Percentiles rank a stretch among this genome's conserved stretches.
These are phyloP conservation scores for Villa cingulata DNA, from an alignment of 2,888 invertebrate species.

Conservation along the genomic window DNA sequence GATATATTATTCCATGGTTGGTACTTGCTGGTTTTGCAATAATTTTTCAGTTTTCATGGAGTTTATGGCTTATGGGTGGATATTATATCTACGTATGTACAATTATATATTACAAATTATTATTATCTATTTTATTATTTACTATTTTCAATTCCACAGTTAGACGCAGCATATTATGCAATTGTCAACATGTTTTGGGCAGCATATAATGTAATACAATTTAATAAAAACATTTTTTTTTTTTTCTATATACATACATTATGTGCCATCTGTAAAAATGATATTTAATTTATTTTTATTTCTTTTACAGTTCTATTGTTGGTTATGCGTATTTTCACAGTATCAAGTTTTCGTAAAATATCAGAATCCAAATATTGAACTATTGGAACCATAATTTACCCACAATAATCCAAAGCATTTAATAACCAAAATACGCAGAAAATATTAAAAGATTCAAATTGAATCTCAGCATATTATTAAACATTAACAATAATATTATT, in stretches of 20 bases:
- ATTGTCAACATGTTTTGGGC: constrained; percentile 69
- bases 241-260: background rate
- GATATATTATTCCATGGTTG: constrained; percentile 72
- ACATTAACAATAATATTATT: no score
- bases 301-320: constrained; percentile 59
- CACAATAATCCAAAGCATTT: constrained; percentile 26
- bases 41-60: constrained; percentile 62
- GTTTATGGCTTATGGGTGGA: constrained; percentile 73
- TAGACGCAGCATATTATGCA: constrained; percentile 64
- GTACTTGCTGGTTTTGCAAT: constrained; percentile 52
- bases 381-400: constrained; percentile 41
- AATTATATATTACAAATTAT: background rate
- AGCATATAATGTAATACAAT: constrained; percentile 63
- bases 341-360: constrained; percentile 66
- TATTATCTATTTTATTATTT: constrained; percentile 4
- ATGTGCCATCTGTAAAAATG: no score
- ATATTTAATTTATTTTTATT: constrained; percentile 26
- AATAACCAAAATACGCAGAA: no score
- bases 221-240: background rate
- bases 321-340: constrained; percentile 73
- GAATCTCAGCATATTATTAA: no score
- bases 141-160: constrained; percentile 47
- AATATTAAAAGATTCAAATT: no score
- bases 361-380: constrained; percentile 79
- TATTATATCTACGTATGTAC: constrained; percentile 81